Evolutionary conservation across 2,113 vertebrate species (phyloP), one percentile per base, ranked within the genome.

Genomic region (Phocoena sinus): DNA sequence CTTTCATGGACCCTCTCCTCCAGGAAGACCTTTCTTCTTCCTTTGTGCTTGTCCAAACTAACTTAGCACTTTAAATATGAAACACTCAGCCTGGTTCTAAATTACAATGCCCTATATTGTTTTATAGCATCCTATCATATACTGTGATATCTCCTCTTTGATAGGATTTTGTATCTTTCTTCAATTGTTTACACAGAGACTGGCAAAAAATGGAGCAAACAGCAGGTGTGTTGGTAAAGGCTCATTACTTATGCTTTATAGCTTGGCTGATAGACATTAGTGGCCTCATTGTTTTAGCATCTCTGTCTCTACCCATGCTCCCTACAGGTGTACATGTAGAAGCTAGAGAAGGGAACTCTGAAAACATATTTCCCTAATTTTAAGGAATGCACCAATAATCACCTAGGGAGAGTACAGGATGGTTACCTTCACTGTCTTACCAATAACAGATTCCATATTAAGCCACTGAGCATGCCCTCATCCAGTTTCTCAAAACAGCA

Each of bases 401-500:
- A 63, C 2, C 28, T 56, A 91, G 12, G 28, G 4, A 85, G 31
- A 53, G 4, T 67, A 23, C 28, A 1, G 5, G 26, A 3, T 81
- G 3, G 53, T 14, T 38, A 38, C 33, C 23, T 2, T 76, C 18
- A 89, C 1, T 73, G 4, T 76, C 38, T 20, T 50, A 5, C 60
- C 25, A 92, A 9, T 56, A 56, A 68, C 0, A 56, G 15, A 89
- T 86, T 89, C 7, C 5, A 38, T n/a, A 62, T 8, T 68, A 71
- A 89, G 17, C 3, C n/a, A 8, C 25, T 60, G 41, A 91, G 12
- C 13, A 65, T 63, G n/a, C 33, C 5, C 0, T 89, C 9, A 86
- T 17, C 20, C 50, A 91, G 36, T 89, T 31, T 91, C 74, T 89
- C 62, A 81, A 89, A 91, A 63, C 3, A 76, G 38, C 62, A 95